These are phyloP conservation scores for Ceratina calcarata DNA, from an alignment of 1,140 invertebrate genomes.

Conservation along the genomic window DNA sequence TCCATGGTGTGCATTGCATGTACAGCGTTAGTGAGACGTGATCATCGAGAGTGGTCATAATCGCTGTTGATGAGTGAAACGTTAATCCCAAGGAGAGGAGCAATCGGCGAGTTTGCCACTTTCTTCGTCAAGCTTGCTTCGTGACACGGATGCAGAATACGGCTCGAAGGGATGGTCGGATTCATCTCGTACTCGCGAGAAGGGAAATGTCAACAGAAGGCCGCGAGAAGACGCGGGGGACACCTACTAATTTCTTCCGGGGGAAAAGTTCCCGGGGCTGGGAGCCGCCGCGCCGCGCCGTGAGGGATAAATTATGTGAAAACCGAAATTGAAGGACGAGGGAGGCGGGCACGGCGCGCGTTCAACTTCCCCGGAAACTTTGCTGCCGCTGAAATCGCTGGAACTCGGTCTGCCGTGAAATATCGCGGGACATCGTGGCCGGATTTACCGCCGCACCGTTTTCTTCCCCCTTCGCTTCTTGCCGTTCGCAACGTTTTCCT, in stretches of 20 bases:
- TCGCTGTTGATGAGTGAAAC: constrained; percentile 46
- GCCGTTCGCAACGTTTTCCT: not conserved
- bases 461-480: not conserved
- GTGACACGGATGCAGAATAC: constrained; percentile 47
- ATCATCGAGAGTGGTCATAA: constrained; percentile 14
- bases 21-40: not conserved
- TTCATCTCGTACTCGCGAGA: not conserved
- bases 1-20: not conserved
- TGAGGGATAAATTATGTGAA: constrained; percentile 56
- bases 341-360: not conserved
- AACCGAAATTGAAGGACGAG: constrained; percentile 51
- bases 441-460: not conserved
- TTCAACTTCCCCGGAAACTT: constrained; percentile 34
- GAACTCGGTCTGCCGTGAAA: constrained; percentile 21
- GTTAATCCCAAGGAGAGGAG: constrained; percentile 51
- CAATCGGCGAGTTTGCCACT: constrained; percentile 49
- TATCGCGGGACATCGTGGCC: not conserved
- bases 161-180: not conserved
- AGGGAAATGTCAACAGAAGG: constrained; percentile 39
- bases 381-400: constrained; percentile 3
- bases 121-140: constrained; percentile 50
- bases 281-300: not conserved
- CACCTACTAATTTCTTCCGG: constrained; percentile 50
- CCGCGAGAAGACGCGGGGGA: constrained; percentile 6
- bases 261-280: constrained; percentile 25